A percentile compares a stretch with the other conserved stretches of the same genome.
These are phyloP conservation scores for Theocolax elegans DNA, from an alignment of 1,140 invertebrate species.

Conservation along the genomic window DNA sequence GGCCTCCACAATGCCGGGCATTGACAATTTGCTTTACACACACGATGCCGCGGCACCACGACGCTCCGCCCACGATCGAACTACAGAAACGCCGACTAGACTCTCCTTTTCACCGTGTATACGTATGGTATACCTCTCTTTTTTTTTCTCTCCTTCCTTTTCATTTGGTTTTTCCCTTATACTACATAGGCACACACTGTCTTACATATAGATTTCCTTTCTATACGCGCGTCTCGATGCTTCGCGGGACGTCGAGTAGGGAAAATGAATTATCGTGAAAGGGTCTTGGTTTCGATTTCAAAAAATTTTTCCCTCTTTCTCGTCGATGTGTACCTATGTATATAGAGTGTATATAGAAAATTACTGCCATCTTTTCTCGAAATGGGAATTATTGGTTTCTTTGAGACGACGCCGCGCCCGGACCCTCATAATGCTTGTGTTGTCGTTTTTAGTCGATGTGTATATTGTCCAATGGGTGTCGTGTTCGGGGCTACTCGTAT, in stretches of 20 bases:
- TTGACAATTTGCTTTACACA: conserved; percentile 65
- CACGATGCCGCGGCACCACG: conserved; percentile 60
- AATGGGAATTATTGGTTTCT: conserved; percentile 25
- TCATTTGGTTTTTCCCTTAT: no score
- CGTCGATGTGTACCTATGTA: not conserved
- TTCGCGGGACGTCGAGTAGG: not conserved
- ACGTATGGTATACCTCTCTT: no score
- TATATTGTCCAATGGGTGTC: not conserved
- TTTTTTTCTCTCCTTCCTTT: no score
- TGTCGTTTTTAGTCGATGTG: conserved; percentile 4
- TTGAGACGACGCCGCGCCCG: not conserved
- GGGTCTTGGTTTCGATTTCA: conserved; percentile 8
- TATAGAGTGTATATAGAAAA: no score
- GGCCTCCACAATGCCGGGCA: conserved; percentile 58
- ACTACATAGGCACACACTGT: no score
- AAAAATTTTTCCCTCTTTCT: not conserved
- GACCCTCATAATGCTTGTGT: not conserved
- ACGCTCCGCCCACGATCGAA: conserved; percentile 64
- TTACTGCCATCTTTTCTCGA: conserved; percentile 12
- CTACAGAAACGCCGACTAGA: conserved; percentile 59
- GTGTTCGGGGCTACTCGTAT: not conserved
- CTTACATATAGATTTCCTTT: conserved; percentile 5
- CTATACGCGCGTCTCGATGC: not conserved
- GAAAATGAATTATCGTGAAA: conserved; percentile 22
- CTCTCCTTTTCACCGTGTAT: not conserved